phyloP scores from a whole-genome alignment of 1,140 invertebrate species.

The Brachionus paranguensis region DNA sequence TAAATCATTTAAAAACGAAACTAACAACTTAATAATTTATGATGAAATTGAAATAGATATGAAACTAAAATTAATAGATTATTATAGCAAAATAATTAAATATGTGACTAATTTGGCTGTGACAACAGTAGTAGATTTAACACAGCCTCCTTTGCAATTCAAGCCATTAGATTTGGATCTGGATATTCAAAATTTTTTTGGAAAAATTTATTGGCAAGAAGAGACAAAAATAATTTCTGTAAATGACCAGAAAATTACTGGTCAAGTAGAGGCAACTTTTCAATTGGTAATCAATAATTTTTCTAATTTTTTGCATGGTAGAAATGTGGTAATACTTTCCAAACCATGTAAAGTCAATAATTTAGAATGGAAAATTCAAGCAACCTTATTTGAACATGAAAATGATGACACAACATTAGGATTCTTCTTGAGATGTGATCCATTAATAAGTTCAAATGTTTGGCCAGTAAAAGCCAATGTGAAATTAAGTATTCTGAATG shows the following conservation, averaged over 20 bases:
- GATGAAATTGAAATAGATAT: background rate
- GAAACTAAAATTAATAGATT: background rate
- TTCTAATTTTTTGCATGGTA: background rate
- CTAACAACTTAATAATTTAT: background rate
- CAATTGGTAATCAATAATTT: background rate
- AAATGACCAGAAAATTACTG: background rate
- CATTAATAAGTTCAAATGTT: too few species aligned
- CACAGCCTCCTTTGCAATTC: too few species aligned
- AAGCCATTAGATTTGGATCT: background rate
- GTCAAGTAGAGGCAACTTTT: background rate
- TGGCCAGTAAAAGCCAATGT: background rate
- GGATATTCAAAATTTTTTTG: background rate
- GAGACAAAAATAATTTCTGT: background rate
- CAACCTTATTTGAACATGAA: background rate
- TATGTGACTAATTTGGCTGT: background rate
- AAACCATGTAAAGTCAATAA: background rate
- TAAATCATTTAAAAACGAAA: background rate
- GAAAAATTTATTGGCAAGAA: background rate
- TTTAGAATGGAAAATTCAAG: background rate
- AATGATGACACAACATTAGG: background rate
- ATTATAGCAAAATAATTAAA: background rate
- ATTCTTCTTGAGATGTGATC: background rate
- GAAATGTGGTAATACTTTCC: background rate
- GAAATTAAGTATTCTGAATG: too few species aligned
- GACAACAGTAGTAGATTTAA: background rate